Conservation (phyloP, 2,113 vertebrate species). For the Lophochroa leadbeateri region DNA sequence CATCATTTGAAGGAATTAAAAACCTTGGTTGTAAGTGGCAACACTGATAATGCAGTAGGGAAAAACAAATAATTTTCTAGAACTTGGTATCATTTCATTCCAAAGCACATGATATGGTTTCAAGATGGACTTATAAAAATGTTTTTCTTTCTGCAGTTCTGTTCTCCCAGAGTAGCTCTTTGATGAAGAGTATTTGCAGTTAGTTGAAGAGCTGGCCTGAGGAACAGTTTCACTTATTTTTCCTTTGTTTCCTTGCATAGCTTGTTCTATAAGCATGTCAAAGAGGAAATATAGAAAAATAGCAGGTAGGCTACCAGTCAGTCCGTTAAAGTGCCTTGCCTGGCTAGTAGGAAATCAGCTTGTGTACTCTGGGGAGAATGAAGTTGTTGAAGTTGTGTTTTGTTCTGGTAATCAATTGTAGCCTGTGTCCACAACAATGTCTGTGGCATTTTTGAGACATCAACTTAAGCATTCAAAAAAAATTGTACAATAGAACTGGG, state of each 20-base stretch:
- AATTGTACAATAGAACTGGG: rapidly evolving
- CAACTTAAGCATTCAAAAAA: neutral
- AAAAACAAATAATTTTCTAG: neutral
- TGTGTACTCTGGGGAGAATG: neutral
- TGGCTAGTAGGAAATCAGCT: neutral
- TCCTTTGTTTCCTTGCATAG: neutral
- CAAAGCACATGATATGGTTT: neutral
- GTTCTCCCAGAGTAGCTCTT: neutral
- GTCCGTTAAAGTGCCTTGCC: neutral
- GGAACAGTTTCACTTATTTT: neutral
- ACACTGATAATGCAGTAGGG: neutral
- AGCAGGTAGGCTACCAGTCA: neutral
- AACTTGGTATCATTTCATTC: neutral
- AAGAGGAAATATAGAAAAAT: neutral
- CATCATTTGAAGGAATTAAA: neutral
- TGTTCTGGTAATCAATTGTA: neutral
- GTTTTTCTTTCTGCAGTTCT: neutral
- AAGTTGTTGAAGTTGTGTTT: neutral
- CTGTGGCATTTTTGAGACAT: neutral
- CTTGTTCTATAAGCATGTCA: neutral
- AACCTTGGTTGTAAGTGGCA: neutral
- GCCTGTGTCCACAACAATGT: neutral
- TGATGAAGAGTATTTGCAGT: neutral
- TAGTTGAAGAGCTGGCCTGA: neutral
- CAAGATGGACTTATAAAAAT: neutral